Conservation (phyloP, 2,797 vertebrate genomes). For the Sphaeramia orbicularis region DNA sequence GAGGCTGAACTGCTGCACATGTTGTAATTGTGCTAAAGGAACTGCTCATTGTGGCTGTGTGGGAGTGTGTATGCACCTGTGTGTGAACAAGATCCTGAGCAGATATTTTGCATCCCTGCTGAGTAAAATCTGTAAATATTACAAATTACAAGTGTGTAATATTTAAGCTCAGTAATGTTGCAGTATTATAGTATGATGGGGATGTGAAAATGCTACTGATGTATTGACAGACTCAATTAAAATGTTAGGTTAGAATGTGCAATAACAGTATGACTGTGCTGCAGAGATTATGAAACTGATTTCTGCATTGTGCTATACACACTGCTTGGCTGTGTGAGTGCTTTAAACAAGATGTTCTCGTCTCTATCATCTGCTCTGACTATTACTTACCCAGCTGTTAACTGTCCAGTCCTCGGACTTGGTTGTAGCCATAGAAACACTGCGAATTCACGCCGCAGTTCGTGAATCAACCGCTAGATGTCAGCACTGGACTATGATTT, state of each 20-base stretch:
- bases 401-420: conserved; percentile 24
- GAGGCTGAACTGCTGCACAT: conserved; percentile 65
- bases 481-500: not conserved
- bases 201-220: not conserved
- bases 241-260: not conserved
- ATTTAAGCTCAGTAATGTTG: too few relatives aligned
- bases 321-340: not conserved
- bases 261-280: not conserved
- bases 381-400: conserved; percentile 33
- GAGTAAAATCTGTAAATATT: too few relatives aligned
- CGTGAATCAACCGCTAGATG: conserved; percentile 37
- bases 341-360: not conserved
- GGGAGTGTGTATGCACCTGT: conserved; percentile 42
- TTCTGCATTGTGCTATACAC: not conserved
- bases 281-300: not conserved
- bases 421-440: conserved; percentile 71
- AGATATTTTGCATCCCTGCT: not conserved
- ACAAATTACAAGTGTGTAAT: too few relatives aligned
- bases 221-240: not conserved
- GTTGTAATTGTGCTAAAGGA: conserved; percentile 65
- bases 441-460: conserved; percentile 9
- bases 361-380: conserved; percentile 18
- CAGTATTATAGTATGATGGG: too few relatives aligned
- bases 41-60: conserved; percentile 56
- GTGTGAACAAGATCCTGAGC: conserved; percentile 26